These are phyloP conservation scores for Parelbella ahira DNA, from an alignment of 2,888 invertebrate species.

Conservation along the genomic window DNA sequence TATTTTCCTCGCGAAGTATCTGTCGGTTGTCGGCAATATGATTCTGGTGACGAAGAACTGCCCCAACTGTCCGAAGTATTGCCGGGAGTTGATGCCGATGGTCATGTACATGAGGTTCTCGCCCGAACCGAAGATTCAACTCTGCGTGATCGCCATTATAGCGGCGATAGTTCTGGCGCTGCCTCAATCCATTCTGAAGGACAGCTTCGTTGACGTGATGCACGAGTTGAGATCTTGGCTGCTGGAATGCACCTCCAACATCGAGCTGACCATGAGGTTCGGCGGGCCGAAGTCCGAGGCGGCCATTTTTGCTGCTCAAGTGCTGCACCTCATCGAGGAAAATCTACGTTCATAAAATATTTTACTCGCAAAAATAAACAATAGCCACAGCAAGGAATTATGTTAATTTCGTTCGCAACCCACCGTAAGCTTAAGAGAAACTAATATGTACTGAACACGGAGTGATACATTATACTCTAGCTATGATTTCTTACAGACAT, in stretches of 20 bases:
- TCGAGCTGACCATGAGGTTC: slow-evolving; percentile 65
- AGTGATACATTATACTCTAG: no score
- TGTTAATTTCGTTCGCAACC: no score
- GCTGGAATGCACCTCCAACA: slow-evolving; percentile 73
- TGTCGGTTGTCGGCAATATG: slow-evolving; percentile 85
- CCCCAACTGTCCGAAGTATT: slow-evolving; percentile 82
- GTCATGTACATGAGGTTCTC: slow-evolving; percentile 84
- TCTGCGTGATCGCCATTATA: slow-evolving; percentile 83
- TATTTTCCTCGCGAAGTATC: slow-evolving; percentile 83
- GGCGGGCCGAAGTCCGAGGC: slow-evolving; percentile 84
- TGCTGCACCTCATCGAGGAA: slow-evolving; percentile 77
- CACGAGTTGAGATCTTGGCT: slow-evolving; percentile 86
- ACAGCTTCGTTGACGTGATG: slow-evolving; percentile 82
- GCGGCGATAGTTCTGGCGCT: slow-evolving; percentile 83
- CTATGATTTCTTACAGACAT: no score
- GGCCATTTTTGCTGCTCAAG: slow-evolving; percentile 81
- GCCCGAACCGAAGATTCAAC: slow-evolving; percentile 83
- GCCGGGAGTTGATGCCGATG: slow-evolving; percentile 85
- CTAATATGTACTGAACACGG: no score
- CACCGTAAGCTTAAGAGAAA: no score
- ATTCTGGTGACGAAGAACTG: slow-evolving; percentile 86
- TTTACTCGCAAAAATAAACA: no score
- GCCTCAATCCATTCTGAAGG: slow-evolving; percentile 77
- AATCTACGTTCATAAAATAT: no score
- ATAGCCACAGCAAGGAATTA: no score